Conservation (phyloP, 2,797 vertebrate genomes). For the Lagorchestes hirsutus region DNA sequence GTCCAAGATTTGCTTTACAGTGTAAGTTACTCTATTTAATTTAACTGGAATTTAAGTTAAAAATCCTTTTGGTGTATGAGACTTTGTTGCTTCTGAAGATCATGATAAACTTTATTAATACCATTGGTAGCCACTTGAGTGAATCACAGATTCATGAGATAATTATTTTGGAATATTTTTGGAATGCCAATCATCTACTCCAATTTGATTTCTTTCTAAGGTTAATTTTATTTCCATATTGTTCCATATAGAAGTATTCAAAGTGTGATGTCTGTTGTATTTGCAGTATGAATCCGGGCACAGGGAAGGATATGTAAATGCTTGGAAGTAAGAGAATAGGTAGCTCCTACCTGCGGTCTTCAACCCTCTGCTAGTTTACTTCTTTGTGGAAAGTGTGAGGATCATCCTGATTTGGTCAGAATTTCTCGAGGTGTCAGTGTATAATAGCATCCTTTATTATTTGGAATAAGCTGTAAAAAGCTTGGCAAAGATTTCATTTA, state of each 20-base stretch:
- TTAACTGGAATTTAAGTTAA: slow-evolving; percentile 57
- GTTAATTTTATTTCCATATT: slow-evolving; percentile 38
- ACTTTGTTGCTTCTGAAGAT: neutral
- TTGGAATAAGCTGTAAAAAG: slow-evolving; percentile 65
- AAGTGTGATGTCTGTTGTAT: slow-evolving; percentile 7
- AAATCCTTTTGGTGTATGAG: slow-evolving; percentile 43
- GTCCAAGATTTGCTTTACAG: neutral
- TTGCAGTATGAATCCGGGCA: neutral
- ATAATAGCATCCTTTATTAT: slow-evolving; percentile 46
- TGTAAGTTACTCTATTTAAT: slow-evolving; percentile 51
- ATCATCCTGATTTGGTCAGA: neutral
- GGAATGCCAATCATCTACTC: slow-evolving; percentile 58
- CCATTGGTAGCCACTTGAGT: slow-evolving; percentile 12
- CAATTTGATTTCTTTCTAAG: slow-evolving; percentile 40
- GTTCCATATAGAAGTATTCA: slow-evolving; percentile 31
- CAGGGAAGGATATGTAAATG: neutral
- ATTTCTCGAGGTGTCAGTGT: slow-evolving; percentile 29
- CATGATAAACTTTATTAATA: slow-evolving; percentile 30
- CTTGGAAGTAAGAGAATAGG: neutral
- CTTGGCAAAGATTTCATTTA: slow-evolving; percentile 59
- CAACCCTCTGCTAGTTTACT: neutral
- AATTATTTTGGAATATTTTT: slow-evolving; percentile 54
- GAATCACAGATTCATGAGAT: slow-evolving; percentile 42
- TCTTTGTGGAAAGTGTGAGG: slow-evolving; percentile 56
- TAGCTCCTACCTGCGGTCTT: neutral